Evolutionary conservation across 2,888 invertebrate species (phyloP), one percentile per base, ranked within the genome.

Genomic region (Erebia palarica): DNA sequence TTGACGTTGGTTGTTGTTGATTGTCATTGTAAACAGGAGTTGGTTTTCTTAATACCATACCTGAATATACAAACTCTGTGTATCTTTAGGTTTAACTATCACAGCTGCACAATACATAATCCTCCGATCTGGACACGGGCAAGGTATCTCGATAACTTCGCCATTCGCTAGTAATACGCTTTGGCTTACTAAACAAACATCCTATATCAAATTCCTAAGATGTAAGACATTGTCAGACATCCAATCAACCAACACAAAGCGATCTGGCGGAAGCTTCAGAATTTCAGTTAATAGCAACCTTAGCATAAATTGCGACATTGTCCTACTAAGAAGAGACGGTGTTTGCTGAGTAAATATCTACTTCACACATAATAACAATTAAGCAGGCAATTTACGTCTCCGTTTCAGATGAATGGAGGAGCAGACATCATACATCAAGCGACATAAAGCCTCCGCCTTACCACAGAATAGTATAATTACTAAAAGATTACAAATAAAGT

Each of bases 341-440:
- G 79, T 81, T 81, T 79, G 76, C 74, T 72, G 76, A 78, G 78
- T 78, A 80, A 82, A 83, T 80, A 81, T 77, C 78, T 75, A 76
- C 76, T 76, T 72, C 69, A 75, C 73, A 67, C n/a, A 7, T 55
- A 49, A 49, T 36, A 59, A 27, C 44, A 11, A 42, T 65, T 67
- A 74, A n/a, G 21, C 21, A 5, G 13, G 10, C 27, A 21, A 13
- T 58, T 21, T 18, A 11, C 18, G 53, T 16, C 18, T 55, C 3
- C 16, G 4, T 18, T 55, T 55, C 47, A 47, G 47, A 3, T 44
- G 36, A 36, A 36, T 36, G 36, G 36, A 44, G 44, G 9, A 11
- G 44, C 44, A 44, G 44, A 44, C 11, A 2, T 44, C 44, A 44
- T 44, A 44, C 11, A 44, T 44, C 36, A 7, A 0, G 11, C 44